Conservation (phyloP, 2,888 invertebrate genomes). For the Drosophila kambysellisi region DNA sequence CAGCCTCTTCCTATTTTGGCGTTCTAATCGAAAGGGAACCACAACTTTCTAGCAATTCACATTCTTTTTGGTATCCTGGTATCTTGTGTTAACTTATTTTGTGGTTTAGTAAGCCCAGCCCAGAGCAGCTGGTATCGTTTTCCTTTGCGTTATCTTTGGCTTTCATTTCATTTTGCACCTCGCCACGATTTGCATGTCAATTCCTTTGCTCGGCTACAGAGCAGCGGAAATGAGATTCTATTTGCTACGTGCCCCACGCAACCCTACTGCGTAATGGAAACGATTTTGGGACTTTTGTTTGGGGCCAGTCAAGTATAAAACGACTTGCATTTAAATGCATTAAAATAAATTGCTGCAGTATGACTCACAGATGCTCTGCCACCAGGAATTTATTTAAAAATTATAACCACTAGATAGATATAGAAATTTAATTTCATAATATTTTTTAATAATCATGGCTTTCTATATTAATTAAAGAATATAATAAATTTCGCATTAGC, state of each 20-base stretch:
- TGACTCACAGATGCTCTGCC: not conserved
- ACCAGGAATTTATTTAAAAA: not conserved
- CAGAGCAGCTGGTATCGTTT: not conserved
- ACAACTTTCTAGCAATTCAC: slow-evolving; percentile 1
- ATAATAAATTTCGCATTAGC: not conserved
- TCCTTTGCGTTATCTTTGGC: slow-evolving; percentile 17
- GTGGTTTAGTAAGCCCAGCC: slow-evolving; percentile 1
- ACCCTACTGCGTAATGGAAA: slow-evolving; percentile 19
- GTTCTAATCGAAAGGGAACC: slow-evolving; percentile 17
- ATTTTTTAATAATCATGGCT: not conserved
- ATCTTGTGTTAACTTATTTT: slow-evolving; percentile 3
- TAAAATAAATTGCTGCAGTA: slow-evolving; percentile 1
- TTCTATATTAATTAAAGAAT: not conserved
- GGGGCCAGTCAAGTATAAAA: slow-evolving; percentile 21
- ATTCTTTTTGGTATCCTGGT: not conserved
- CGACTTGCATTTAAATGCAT: slow-evolving; percentile 28
- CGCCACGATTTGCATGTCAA: slow-evolving; percentile 52
- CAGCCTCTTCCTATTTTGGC: slow-evolving; percentile 13
- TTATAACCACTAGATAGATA: too few relatives aligned
- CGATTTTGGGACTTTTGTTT: slow-evolving; percentile 42
- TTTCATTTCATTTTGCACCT: slow-evolving; percentile 41
- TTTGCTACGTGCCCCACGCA: slow-evolving; percentile 51
- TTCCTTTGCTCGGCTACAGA: slow-evolving; percentile 29
- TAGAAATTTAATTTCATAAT: not conserved
- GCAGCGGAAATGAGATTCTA: slow-evolving; percentile 53